A percentile compares a stretch with the other conserved stretches of the same genome.
Conservation (phyloP, 2,113 vertebrate genomes). For the Perca flavescens region DNA sequence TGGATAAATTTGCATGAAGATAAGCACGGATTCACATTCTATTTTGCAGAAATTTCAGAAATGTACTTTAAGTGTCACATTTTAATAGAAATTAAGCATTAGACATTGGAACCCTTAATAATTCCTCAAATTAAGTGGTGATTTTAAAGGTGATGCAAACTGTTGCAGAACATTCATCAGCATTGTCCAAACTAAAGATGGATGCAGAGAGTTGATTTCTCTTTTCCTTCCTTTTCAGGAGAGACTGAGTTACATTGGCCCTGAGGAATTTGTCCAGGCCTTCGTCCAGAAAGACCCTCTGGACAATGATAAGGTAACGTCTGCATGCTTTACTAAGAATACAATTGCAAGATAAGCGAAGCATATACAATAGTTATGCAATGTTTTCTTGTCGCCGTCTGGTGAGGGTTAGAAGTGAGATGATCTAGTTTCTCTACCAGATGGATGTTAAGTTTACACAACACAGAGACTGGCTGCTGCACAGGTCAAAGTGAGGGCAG, state of each 20-base stretch:
- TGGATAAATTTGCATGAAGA: neutral
- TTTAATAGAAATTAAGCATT: neutral
- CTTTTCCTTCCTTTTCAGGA: conserved; percentile 84
- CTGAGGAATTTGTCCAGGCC: conserved; percentile 95
- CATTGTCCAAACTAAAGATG: neutral
- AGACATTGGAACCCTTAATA: neutral
- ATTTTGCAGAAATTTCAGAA: neutral
- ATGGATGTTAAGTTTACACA: conserved; percentile 48
- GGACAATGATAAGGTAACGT: conserved; percentile 92
- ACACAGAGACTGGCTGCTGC: neutral
- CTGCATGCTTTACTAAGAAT: conserved; percentile 10
- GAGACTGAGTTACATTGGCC: conserved; percentile 94
- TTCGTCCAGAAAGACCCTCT: conserved; percentile 93
- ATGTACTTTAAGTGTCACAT: no score
- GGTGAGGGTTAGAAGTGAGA: neutral
- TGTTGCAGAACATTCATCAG: neutral
- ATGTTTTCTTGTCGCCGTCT: neutral
- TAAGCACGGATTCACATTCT: neutral
- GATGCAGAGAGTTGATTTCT: neutral
- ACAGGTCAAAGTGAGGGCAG: conserved; percentile 56
- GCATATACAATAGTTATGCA: conserved; percentile 24
- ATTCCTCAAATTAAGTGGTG: neutral
- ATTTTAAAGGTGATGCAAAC: neutral
- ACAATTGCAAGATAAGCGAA: conserved; percentile 7
- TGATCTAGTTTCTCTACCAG: conserved; percentile 40